Percentiles rank a stretch among this genome's conserved stretches.
Evolutionary conservation across 2,797 vertebrate genomes (phyloP).

Genomic region (Alcedo atthis): DNA sequence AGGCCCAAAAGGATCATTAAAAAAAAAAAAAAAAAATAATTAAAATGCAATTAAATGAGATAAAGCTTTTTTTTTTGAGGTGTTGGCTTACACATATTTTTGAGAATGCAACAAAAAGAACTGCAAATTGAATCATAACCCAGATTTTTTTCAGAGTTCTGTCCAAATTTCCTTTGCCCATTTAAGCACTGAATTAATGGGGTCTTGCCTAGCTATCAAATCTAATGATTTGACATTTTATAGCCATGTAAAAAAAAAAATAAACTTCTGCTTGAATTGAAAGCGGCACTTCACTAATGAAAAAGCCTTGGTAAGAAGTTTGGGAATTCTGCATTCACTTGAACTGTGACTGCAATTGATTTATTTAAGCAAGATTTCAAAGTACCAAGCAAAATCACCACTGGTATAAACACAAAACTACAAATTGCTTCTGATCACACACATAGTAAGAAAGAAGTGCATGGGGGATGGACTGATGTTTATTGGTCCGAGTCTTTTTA

Average conservation of each 20-base stretch:
- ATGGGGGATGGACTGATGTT: neutral
- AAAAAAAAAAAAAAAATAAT: neutral
- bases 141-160: neutral
- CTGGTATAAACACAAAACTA: neutral
- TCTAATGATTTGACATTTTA: neutral
- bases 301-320: neutral
- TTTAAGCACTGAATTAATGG: neutral
- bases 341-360: neutral
- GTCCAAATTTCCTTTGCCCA: neutral
- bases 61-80: neutral
- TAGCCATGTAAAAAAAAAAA: neutral
- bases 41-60: neutral
- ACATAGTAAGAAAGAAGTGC: neutral
- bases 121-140: neutral
- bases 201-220: neutral
- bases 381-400: neutral
- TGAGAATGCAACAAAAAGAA: neutral
- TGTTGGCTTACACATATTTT: neutral
- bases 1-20: neutral
- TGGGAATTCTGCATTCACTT: neutral
- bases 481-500: neutral
- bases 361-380: conserved; percentile 14
- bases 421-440: neutral
- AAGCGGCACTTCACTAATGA: neutral
- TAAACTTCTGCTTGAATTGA: neutral